phyloP scores from a whole-genome alignment of 1,140 invertebrate species.

The Cecropterus lyciades region DNA sequence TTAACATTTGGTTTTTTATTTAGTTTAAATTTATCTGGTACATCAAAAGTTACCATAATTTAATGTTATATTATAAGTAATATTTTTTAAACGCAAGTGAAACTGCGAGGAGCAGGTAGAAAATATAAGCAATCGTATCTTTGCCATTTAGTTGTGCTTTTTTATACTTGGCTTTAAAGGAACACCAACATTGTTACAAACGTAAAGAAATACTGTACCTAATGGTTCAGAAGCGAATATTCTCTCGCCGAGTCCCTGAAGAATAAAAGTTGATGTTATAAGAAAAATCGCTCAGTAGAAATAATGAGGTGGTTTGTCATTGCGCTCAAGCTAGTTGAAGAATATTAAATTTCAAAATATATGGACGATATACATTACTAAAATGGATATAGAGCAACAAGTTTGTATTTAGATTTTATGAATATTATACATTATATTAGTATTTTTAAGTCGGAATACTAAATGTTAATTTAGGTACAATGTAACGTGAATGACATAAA shows the following conservation, averaged over 20 bases:
- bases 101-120: background rate
- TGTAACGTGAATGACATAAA: no score
- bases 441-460: no score
- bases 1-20: no score
- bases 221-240: constrained; percentile 1
- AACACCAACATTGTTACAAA: background rate
- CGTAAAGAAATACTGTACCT: constrained; percentile 5
- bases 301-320: constrained; percentile 16
- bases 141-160: background rate
- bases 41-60: no score
- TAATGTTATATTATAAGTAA: no score
- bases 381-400: background rate
- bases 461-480: no score
- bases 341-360: constrained; percentile 13
- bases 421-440: no score
- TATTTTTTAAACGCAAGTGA: no score
- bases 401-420: no score
- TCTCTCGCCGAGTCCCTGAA: background rate
- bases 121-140: background rate
- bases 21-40: no score
- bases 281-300: constrained; percentile 11
- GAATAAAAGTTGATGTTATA: constrained; percentile 4
- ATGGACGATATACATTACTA: background rate
- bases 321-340: constrained; percentile 1
- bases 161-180: background rate